These are phyloP conservation scores for Pipistrellus kuhlii DNA, from an alignment of 2,797 vertebrate species.

Conservation along the genomic window DNA sequence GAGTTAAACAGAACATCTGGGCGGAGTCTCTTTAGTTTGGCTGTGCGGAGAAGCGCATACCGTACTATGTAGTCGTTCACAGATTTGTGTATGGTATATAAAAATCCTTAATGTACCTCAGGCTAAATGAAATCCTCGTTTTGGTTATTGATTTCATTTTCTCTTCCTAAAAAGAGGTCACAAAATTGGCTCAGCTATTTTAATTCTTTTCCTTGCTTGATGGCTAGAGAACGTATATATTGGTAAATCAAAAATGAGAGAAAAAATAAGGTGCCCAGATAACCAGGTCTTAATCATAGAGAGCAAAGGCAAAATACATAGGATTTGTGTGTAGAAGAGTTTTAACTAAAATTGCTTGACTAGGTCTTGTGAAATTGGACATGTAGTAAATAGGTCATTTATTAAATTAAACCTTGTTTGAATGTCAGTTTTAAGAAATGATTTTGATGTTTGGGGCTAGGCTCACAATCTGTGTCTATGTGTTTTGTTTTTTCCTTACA, in stretches of 20 bases:
- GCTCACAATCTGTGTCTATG: not conserved
- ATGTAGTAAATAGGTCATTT: not conserved
- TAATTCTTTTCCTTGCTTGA: not conserved
- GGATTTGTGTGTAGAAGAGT: not conserved
- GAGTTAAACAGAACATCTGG: not conserved
- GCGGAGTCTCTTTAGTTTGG: not conserved
- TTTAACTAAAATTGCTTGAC: not conserved
- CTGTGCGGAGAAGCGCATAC: not conserved
- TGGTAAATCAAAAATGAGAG: slow-evolving; percentile 24
- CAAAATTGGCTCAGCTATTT: not conserved
- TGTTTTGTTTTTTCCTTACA: not conserved
- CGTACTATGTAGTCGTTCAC: not conserved
- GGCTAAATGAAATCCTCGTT: slow-evolving; percentile 33
- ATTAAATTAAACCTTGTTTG: slow-evolving; percentile 25
- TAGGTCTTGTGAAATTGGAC: not conserved
- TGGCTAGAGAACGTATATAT: not conserved
- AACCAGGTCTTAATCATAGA: slow-evolving; percentile 16
- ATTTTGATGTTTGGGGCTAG: not conserved
- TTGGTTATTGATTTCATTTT: slow-evolving; percentile 38
- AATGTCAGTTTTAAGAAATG: not conserved
- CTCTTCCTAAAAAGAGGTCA: not conserved
- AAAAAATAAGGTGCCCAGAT: slow-evolving; percentile 4
- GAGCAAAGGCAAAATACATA: slow-evolving; percentile 34
- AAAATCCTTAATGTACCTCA: not conserved
- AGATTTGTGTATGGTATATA: not conserved